These are phyloP conservation scores for Sepioteuthis lessoniana DNA, from an alignment of 2,888 invertebrate species.

Conservation along the genomic window DNA sequence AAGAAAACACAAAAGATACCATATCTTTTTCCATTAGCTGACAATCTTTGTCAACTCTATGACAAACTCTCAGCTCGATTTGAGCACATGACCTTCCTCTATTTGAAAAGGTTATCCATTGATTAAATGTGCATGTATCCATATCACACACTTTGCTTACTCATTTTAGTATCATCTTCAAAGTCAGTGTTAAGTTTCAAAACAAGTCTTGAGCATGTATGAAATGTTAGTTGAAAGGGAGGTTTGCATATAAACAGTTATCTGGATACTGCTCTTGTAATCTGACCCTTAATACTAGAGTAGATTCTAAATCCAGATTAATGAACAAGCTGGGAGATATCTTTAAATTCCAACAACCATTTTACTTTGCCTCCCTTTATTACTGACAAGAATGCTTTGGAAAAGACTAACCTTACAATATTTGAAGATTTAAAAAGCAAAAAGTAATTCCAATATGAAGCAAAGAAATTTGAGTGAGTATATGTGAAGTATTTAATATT, in stretches of 20 bases:
- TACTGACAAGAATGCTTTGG: too few species aligned
- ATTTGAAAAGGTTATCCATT: not conserved
- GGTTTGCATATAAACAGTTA: not conserved
- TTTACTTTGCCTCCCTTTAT: not conserved
- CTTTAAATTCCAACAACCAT: not conserved
- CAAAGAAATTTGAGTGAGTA: too few species aligned
- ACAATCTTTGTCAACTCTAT: not conserved
- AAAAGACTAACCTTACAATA: too few species aligned
- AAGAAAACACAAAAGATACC: constrained; percentile 1
- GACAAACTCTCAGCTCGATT: not conserved
- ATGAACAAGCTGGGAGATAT: not conserved
- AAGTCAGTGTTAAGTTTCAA: not conserved
- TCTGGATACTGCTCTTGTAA: not conserved
- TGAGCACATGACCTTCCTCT: not conserved
- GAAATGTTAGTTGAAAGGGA: not conserved
- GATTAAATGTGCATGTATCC: not conserved
- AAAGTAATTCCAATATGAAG: too few species aligned
- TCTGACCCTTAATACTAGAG: not conserved
- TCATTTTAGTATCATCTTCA: not conserved
- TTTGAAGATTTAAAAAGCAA: too few species aligned
- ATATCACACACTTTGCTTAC: not conserved
- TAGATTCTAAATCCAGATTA: not conserved
- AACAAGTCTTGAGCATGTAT: not conserved
- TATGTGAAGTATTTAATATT: too few species aligned
- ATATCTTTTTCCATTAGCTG: not conserved